These are phyloP conservation scores for Ochropleura leucogaster DNA, from an alignment of 2,888 invertebrate genomes.

Conservation along the genomic window DNA sequence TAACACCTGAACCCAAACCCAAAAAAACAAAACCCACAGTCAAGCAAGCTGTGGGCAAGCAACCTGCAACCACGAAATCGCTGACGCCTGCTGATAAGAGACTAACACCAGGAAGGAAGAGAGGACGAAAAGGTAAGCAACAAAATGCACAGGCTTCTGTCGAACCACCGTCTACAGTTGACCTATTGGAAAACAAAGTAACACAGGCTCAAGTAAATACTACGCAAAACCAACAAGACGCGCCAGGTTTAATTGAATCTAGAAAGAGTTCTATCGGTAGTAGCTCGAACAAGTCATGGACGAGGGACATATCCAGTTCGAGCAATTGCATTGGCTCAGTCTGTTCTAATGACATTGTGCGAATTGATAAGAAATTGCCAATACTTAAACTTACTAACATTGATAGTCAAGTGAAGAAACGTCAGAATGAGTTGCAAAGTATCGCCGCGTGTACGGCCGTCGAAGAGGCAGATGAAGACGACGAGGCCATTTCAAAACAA, in stretches of 20 bases:
- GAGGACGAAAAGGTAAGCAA: conserved; percentile 52
- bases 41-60: conserved; percentile 14
- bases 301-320: conserved; percentile 81
- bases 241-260: conserved; percentile 54
- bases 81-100: not conserved
- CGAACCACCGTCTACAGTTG: conserved; percentile 23
- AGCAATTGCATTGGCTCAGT: conserved; percentile 76
- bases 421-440: conserved; percentile 16
- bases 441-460: not conserved
- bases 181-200: conserved; percentile 10
- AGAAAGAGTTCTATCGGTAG: conserved; percentile 72
- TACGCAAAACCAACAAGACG: not conserved
- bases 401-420: conserved; percentile 50
- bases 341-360: conserved; percentile 74
- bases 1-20: not conserved
- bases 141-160: conserved; percentile 5
- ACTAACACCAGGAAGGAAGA: conserved; percentile 12
- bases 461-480: conserved; percentile 17
- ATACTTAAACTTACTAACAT: conserved; percentile 74
- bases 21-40: conserved; percentile 2
- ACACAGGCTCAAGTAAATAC: not conserved
- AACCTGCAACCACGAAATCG: conserved; percentile 6
- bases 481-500: conserved; percentile 32
- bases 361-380: conserved; percentile 80
- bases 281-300: conserved; percentile 79